Base-by-base conservation (phyloP, 2,113 vertebrate genomes). In the Tragelaphus imberbis region DNA sequence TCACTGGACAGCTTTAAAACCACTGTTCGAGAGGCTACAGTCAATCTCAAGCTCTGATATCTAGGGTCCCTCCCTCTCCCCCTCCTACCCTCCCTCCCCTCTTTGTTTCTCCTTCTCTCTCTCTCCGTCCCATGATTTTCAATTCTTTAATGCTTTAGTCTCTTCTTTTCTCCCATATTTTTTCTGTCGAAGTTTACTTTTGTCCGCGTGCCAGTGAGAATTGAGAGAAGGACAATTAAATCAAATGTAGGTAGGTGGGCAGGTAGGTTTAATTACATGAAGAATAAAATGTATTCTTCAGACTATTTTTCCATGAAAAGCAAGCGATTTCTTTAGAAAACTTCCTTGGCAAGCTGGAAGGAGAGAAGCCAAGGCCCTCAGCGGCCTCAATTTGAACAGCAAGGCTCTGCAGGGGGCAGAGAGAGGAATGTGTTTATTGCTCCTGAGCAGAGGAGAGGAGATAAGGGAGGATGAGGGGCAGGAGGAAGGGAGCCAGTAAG, bases 251-350 rank as follows among this genome's bases (percentile, higher is more conserved):
- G 68, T 28, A 59, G 58, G 59, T 33, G 65, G 40, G 59, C 33
- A 94, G 53, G 90, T 65, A 92, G 58, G 12, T 61, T 97, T 97
- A 93, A 87, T 88, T 55, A 81, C 77, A 63, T 63, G 84, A 21
- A 59, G 82, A 25, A 80, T 86, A 96, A 59, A 90, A 53, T 40
- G 8, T 68, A 84, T 58, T 95, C 77, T 51, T 80, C 19, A 75
- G 89, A 17, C 13, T 91, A 90, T 84, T 55, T 95, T 85, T 44
- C 36, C 5, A 27, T 36, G 75, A 91, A 93, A 71, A 96, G 71
- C 59, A 96, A 94, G 63, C 36, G 58, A 91, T 93, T 95, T 93
- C 75, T 86, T 81, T 90, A 56, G 58, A 95, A 94, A 96, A 92
- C 25, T 30, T 96, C 59, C 49, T 75, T 88, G 65, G 56, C 61